A percentile compares a stretch with the other conserved stretches of the same genome.
Evolutionary conservation across 2,113 vertebrate genomes (phyloP).

Genomic region (human (Homo sapiens)): DNA sequence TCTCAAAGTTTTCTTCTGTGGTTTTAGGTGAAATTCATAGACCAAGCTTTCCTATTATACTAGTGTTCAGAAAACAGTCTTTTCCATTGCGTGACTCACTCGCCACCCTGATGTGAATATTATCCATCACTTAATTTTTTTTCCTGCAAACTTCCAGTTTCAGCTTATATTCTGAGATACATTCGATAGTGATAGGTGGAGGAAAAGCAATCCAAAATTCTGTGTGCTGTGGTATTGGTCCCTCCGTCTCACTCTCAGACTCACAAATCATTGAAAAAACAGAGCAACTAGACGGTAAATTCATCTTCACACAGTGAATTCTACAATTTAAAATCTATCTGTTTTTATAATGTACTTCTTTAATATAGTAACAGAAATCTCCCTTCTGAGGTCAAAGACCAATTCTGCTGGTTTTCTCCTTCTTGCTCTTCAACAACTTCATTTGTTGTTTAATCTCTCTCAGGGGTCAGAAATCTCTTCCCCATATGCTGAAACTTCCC

Average conservation of each 20-base stretch:
- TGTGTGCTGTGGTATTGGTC: neutral
- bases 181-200: neutral
- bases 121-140: neutral
- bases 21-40: neutral
- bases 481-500: neutral
- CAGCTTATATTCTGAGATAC: neutral
- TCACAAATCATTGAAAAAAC: neutral
- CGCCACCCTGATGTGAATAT: neutral
- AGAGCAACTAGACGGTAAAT: neutral
- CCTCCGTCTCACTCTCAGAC: neutral
- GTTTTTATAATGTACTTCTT: neutral
- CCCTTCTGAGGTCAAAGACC: neutral
- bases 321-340: neutral
- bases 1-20: neutral
- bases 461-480: neutral
- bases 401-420: neutral
- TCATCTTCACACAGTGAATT: neutral
- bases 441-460: neutral
- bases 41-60: neutral
- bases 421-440: neutral
- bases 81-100: neutral
- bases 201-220: neutral
- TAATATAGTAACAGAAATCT: neutral
- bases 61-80: neutral
- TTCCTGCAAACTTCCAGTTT: neutral